Evolutionary conservation across 1,140 invertebrate species (phyloP).

Genomic region (Pachyrhynchus sulphureomaculatus): DNA sequence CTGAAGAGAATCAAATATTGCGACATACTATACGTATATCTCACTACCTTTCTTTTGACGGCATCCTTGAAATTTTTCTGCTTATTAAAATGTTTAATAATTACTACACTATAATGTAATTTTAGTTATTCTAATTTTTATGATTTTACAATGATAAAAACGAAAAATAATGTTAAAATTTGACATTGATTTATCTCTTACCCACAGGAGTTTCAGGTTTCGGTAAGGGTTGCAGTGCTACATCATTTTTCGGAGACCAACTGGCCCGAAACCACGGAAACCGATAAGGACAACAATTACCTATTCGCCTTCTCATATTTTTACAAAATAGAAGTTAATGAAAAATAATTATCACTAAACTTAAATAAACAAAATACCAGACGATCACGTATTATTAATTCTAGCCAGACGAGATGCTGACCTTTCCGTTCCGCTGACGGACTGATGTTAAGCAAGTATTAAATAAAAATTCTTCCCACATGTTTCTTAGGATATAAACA

Average conservation of each 20-base stretch:
- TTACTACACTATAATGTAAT: too few relatives aligned
- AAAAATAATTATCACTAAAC: background rate
- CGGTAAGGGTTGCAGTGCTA: constrained; percentile 35
- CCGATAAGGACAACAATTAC: constrained; percentile 28
- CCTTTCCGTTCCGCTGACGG: constrained; percentile 3
- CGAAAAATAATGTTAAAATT: too few relatives aligned
- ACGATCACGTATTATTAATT: background rate
- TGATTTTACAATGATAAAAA: too few relatives aligned
- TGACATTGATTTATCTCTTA: too few relatives aligned
- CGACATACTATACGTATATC: too few relatives aligned
- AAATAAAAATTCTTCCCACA: background rate
- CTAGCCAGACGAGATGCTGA: background rate
- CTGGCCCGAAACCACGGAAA: constrained; percentile 29
- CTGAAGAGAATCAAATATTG: too few relatives aligned
- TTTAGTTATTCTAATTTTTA: too few relatives aligned
- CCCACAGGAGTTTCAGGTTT: constrained; percentile 40
- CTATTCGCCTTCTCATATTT: constrained; percentile 27
- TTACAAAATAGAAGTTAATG: background rate
- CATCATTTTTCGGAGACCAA: constrained; percentile 34
- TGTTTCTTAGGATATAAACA: background rate
- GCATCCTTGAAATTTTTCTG: too few relatives aligned
- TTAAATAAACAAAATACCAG: background rate
- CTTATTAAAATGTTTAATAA: too few relatives aligned
- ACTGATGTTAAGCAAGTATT: background rate
- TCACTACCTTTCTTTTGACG: too few relatives aligned